Evolutionary conservation across 2,797 vertebrate genomes (phyloP).

Genomic region (Erithacus rubecula): DNA sequence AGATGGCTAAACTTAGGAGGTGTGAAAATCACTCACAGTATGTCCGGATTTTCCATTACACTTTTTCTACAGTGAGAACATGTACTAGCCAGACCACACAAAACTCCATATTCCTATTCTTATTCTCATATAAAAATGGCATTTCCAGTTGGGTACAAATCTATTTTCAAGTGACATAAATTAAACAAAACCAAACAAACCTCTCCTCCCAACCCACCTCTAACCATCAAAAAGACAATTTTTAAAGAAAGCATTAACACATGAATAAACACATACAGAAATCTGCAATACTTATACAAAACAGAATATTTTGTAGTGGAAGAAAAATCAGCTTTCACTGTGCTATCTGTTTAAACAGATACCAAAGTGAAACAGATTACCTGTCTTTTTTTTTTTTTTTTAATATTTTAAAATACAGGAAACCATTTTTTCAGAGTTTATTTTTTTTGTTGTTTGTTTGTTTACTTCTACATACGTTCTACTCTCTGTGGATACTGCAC

Average conservation of each 20-base stretch:
- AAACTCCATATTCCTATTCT: background rate
- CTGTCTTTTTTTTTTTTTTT: no score
- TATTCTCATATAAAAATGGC: background rate
- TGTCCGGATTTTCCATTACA: slow-evolving; percentile 43
- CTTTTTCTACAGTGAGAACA: background rate
- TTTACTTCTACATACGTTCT: background rate
- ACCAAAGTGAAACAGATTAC: background rate
- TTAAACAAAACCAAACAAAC: background rate
- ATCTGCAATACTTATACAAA: background rate
- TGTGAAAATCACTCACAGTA: slow-evolving; percentile 54
- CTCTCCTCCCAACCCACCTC: background rate
- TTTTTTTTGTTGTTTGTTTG: background rate
- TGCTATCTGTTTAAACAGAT: background rate
- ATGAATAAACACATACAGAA: background rate
- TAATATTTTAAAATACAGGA: background rate
- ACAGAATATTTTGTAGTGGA: background rate
- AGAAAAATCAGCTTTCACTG: background rate
- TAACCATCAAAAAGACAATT: background rate
- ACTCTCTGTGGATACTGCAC: background rate
- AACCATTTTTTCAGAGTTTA: background rate
- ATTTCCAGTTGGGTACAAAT: background rate
- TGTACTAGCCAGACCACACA: slow-evolving; percentile 33
- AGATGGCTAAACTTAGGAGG: slow-evolving; percentile 41
- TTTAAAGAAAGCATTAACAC: background rate
- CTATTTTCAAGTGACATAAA: background rate